Conservation (phyloP, 2,888 invertebrate species). For the Drosophila mimetica region DNA sequence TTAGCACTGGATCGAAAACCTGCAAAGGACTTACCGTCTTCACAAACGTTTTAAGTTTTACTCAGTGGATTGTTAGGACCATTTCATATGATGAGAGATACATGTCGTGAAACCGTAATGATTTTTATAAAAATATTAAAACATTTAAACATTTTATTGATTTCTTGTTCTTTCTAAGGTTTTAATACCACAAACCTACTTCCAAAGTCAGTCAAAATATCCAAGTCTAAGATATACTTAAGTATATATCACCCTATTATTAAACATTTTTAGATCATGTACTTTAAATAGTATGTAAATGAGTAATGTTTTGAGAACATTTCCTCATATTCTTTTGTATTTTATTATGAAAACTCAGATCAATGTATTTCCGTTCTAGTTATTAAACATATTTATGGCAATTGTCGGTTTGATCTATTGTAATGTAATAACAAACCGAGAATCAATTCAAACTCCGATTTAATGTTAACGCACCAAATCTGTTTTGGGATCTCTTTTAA, state of each 20-base stretch:
- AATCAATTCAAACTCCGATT: background rate
- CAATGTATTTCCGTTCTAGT: too few species aligned
- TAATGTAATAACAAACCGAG: background rate
- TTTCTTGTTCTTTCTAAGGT: too few species aligned
- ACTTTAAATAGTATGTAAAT: too few species aligned
- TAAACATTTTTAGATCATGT: too few species aligned
- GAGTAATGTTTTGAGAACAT: too few species aligned
- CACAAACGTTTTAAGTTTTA: conserved; percentile 1
- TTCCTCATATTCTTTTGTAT: too few species aligned
- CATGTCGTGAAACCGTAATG: background rate
- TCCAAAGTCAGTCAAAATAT: too few species aligned
- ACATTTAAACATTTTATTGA: background rate
- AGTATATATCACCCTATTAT: too few species aligned
- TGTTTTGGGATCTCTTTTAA: conserved; percentile 18
- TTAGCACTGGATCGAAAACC: background rate
- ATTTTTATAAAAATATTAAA: background rate
- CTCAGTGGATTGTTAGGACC: background rate
- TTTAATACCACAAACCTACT: too few species aligned
- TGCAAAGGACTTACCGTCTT: background rate
- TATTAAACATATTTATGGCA: too few species aligned
- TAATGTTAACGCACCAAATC: conserved; percentile 2
- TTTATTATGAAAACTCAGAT: too few species aligned
- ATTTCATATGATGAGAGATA: conserved; percentile 2
- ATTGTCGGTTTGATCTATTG: background rate
- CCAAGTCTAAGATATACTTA: too few species aligned